Base-by-base conservation (phyloP, 2,888 invertebrate genomes). In the Leptinotarsa tumamoca region DNA sequence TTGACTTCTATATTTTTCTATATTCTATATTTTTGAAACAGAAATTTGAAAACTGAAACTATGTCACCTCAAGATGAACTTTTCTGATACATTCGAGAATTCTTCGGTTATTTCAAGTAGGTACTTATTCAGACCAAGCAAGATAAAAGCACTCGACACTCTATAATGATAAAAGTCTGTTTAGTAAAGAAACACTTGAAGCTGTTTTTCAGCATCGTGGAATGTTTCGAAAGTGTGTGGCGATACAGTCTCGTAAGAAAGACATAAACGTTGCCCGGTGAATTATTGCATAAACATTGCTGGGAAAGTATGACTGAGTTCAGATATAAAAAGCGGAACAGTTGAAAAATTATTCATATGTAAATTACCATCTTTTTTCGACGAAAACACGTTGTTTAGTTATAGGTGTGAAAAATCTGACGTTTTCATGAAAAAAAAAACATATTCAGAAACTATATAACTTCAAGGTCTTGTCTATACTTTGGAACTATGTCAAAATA, bases 221-320 rank as follows among this genome's bases (percentile, higher is more conserved):
- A 68, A 75, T 72, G 56, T 74, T 74, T 74, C 68, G 43, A 50
- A 69, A 71, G 52, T 71, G 68, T 67, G 71, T 74, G 71, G 67
- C 71, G 74, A 68, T 66, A 68, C 70, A 70, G 63, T 71, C 71
- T 74, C 43, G 68, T 71, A 74, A 70, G 70, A 70, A 69, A 74
- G 74, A 74, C 61, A 67, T 71, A 71, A 71, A 74, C 61, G 27
- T 68, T 74, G 71, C 51, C 71, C 49, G 18, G 63, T 74, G 74
- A 74, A 61, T 74, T 74, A 71, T 71, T 74, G 56, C 70, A 33
- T 74, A 74, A 74, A 74, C 74, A 74, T 58, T 61, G n/a, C 63
- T 63, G 63, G 63, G 43, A 63, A 63, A 63, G 33, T 63, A n/a
- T 63, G 14, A 23, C 10, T 14, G 23, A 14, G 58, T 14, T 23